Percentiles rank a stretch among this genome's conserved stretches.
phyloP scores from a whole-genome alignment of 1,140 invertebrate species.

The Caenorhabditis briggsae region DNA sequence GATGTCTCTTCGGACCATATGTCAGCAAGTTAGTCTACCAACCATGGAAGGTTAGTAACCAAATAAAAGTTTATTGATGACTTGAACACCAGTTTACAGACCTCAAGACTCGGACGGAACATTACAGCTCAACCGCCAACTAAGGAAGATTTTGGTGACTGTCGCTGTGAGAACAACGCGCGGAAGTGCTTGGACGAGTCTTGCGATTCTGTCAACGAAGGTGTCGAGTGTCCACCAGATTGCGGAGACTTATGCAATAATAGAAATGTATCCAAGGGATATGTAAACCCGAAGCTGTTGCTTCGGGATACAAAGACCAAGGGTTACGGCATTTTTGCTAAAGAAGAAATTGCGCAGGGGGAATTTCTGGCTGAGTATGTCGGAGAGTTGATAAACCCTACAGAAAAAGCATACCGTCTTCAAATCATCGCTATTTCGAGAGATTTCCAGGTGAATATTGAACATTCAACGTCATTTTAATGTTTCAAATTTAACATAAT shows the following conservation, averaged over 20 bases:
- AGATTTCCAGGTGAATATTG: conserved; percentile 9
- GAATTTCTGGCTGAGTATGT: not conserved
- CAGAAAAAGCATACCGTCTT: not conserved
- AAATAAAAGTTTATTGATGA: no score
- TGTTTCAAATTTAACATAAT: no score
- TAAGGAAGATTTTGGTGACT: not conserved
- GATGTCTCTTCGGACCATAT: not conserved
- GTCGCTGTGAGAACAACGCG: not conserved
- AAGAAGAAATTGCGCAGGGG: not conserved
- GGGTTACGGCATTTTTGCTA: not conserved
- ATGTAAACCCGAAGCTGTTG: not conserved
- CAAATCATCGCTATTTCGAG: not conserved
- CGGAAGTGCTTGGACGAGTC: not conserved
- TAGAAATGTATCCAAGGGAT: not conserved
- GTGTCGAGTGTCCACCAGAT: not conserved
- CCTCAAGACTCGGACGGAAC: not conserved
- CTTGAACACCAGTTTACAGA: not conserved
- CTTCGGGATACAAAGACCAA: not conserved
- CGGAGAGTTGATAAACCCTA: not conserved
- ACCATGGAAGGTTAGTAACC: not conserved
- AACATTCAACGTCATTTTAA: no score
- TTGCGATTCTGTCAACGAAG: not conserved
- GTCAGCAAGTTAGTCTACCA: no score
- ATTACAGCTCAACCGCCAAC: no score
- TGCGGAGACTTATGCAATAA: not conserved